Evolutionary conservation across 1,140 invertebrate genomes (phyloP), one percentile per base, ranked within the genome.

Genomic region (Polypedilum pembai): DNA sequence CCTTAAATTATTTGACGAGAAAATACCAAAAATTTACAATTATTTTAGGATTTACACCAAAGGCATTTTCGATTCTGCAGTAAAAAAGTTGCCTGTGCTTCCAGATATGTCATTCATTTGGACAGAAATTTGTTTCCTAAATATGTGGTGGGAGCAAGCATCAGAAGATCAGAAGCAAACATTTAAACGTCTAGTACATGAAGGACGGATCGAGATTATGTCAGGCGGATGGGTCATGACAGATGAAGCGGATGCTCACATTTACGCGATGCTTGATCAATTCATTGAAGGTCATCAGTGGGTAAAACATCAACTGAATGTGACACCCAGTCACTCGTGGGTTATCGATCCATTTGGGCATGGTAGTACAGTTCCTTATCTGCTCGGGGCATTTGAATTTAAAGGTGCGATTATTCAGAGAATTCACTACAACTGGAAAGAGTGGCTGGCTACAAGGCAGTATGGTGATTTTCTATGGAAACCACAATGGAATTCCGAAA

Each of bases 221-320:
- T 93, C 93, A 1, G 95, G 95, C 33, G 95, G 95, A 33, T 98
- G 95, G 94, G 94, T 97, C 0, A 97, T 98, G 95, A 93, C 92
- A 40, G 96, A 98, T 81, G 95, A 98, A 84, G 93, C 95, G 1
- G 93, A 90, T 75, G 88, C 93, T 3, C 93, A 96, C 80, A 94
- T 94, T 86, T 88, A 91, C 74, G 88, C 93, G 0, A 92, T 95
- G 76, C 82, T 95, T 0, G 90, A 94, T 83, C 94, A 98, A 80
- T 81, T 98, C 74, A 89, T 93, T 0, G 91, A 94, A 75, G 96
- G 96, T 12, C 95, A 98, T 84, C 92, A 95, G 77, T 98, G 94
- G 94, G 81, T 96, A 3, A 85, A 91, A 66, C 84, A 89, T 41
- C 89, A 95, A 81, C 80, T 97, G 41, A 89, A 88, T 77, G 87